Conservation (phyloP, 2,797 vertebrate species). For the Helicolenus hilgendorfi region DNA sequence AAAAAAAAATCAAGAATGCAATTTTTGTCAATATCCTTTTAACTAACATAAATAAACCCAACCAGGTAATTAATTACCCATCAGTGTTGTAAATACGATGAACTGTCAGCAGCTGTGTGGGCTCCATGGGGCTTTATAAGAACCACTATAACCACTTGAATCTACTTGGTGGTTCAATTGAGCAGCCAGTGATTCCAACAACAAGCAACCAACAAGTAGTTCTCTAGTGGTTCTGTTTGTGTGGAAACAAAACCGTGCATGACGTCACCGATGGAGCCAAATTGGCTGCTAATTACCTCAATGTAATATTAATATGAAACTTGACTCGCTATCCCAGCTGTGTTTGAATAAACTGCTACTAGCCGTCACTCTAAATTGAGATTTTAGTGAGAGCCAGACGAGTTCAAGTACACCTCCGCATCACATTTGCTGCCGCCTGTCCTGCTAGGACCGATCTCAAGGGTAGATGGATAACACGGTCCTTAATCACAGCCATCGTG, state of each 20-base stretch:
- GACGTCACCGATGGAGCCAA: neutral
- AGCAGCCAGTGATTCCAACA: neutral
- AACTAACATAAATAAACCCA: neutral
- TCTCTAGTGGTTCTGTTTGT: neutral
- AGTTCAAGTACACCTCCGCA: slow-evolving; percentile 3
- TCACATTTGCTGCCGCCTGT: neutral
- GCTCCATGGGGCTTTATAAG: neutral
- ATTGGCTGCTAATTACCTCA: slow-evolving; percentile 2
- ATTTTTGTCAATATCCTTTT: neutral
- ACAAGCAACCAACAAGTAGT: neutral
- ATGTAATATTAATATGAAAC: neutral
- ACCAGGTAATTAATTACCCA: neutral
- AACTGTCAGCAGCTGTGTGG: neutral
- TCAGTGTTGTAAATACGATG: neutral
- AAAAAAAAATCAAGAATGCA: neutral
- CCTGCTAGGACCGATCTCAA: slow-evolving; percentile 22
- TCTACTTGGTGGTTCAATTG: neutral
- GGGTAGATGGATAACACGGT: slow-evolving; percentile 39
- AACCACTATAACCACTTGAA: neutral
- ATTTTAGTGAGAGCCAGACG: slow-evolving; percentile 12
- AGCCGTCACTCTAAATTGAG: neutral
- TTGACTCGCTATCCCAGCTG: neutral
- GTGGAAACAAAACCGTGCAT: neutral
- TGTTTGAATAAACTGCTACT: slow-evolving; percentile 14
- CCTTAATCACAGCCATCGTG: slow-evolving; percentile 66